Conservation (phyloP, 2,113 vertebrate species). For the Vidua macroura region DNA sequence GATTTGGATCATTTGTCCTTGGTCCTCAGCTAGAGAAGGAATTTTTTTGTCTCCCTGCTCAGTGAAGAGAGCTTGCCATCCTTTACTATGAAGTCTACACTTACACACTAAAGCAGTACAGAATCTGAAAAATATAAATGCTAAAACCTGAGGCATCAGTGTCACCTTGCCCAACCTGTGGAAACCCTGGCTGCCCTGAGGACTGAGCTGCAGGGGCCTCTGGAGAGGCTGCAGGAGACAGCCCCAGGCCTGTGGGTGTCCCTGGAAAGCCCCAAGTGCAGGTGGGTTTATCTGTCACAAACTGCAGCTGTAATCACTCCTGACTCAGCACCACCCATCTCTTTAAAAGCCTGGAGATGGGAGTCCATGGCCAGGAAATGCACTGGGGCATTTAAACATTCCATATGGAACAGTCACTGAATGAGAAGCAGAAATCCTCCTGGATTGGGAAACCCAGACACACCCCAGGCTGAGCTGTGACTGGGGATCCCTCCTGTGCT, state of each 20-base stretch:
- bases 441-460: neutral
- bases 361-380: neutral
- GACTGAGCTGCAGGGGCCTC: neutral
- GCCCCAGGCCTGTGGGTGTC: neutral
- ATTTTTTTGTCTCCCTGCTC: neutral
- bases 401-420: neutral
- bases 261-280: neutral
- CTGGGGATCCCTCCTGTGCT: neutral
- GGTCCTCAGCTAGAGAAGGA: neutral
- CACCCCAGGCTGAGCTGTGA: neutral
- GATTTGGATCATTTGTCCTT: neutral
- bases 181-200: neutral
- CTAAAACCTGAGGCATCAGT: neutral
- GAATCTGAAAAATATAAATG: neutral
- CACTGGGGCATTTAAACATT: neutral
- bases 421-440: neutral
- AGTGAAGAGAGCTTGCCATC: neutral
- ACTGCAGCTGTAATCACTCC: neutral
- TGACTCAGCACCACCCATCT: slow-evolving; percentile 1
- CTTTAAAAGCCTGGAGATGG: neutral
- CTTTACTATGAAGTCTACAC: neutral
- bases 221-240: neutral
- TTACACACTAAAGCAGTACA: neutral
- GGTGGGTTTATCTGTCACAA: neutral
- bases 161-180: neutral